Conservation (phyloP, 2,888 invertebrate species). For the Rhingia rostrata region DNA sequence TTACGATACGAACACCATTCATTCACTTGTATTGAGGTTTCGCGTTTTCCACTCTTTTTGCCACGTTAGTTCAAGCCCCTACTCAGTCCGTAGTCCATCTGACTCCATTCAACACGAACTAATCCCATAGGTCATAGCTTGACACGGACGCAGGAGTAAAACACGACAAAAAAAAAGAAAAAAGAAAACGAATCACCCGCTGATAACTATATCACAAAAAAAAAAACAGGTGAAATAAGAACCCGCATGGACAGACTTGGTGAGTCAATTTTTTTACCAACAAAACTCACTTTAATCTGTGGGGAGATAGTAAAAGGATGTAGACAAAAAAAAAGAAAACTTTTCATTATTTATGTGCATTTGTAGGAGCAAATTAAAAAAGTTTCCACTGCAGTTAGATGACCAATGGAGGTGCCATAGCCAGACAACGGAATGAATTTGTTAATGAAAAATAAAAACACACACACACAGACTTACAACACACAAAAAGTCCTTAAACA, state of each 20-base stretch:
- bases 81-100: constrained; percentile 44
- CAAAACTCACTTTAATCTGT: constrained; percentile 61
- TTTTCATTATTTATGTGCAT: constrained; percentile 68
- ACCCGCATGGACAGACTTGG: constrained; percentile 47
- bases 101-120: constrained; percentile 50
- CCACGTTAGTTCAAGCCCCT: constrained; percentile 20
- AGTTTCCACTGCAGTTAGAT: constrained; percentile 70
- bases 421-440: constrained; percentile 68
- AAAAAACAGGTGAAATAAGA: constrained; percentile 58
- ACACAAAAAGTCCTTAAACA: constrained; percentile 2
- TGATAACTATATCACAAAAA: constrained; percentile 46
- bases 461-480: constrained; percentile 14
- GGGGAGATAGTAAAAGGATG: constrained; percentile 25
- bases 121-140: constrained; percentile 57
- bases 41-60: constrained; percentile 17
- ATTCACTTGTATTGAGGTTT: constrained; percentile 51
- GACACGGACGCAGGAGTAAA: constrained; percentile 2
- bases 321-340: constrained; percentile 16
- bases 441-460: constrained; percentile 68
- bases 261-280: constrained; percentile 17
- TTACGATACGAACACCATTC: constrained; percentile 35
- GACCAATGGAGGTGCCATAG: constrained; percentile 66
- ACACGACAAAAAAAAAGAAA: not conserved
- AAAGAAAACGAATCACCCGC: constrained; percentile 47
- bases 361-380: constrained; percentile 67